phyloP scores from a whole-genome alignment of 2,797 vertebrate species.

The Takifugu rubripes region DNA sequence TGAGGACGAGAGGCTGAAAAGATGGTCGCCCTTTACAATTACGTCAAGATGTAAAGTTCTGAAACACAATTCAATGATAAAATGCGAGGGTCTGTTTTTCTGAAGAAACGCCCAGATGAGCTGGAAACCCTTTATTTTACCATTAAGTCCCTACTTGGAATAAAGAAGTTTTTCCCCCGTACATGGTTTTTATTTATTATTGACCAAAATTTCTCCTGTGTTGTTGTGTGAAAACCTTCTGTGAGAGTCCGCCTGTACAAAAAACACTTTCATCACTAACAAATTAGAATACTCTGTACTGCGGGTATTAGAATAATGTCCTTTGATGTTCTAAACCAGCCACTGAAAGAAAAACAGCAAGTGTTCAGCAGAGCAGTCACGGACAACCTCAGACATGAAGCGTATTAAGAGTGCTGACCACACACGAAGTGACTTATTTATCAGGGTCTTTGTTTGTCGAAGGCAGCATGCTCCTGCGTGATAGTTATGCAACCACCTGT shows the following conservation, averaged over 20 bases:
- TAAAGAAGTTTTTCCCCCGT: constrained; percentile 14
- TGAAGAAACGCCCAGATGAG: too few relatives aligned
- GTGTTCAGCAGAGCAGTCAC: constrained; percentile 35
- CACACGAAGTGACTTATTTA: constrained; percentile 39
- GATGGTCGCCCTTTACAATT: background rate
- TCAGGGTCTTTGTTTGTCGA: constrained; percentile 49
- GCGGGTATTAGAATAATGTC: constrained; percentile 44
- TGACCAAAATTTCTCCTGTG: constrained; percentile 49
- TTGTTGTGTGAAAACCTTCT: constrained; percentile 46
- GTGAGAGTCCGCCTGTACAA: constrained; percentile 30
- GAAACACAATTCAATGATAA: background rate
- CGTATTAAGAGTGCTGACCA: constrained; percentile 18
- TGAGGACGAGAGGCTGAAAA: constrained; percentile 33
- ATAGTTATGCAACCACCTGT: constrained; percentile 43
- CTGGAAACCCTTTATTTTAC: constrained; percentile 13
- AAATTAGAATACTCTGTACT: constrained; percentile 51
- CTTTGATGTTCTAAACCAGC: constrained; percentile 70
- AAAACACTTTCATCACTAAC: constrained; percentile 63
- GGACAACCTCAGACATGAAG: constrained; percentile 57
- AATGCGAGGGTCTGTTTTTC: background rate
- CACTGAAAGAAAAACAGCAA: constrained; percentile 60
- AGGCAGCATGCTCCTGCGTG: constrained; percentile 42
- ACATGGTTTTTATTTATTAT: constrained; percentile 33
- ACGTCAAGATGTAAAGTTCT: background rate
- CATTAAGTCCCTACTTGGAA: constrained; percentile 17